phyloP scores from a whole-genome alignment of 2,888 invertebrate genomes.

The Amphipoea lucens region DNA sequence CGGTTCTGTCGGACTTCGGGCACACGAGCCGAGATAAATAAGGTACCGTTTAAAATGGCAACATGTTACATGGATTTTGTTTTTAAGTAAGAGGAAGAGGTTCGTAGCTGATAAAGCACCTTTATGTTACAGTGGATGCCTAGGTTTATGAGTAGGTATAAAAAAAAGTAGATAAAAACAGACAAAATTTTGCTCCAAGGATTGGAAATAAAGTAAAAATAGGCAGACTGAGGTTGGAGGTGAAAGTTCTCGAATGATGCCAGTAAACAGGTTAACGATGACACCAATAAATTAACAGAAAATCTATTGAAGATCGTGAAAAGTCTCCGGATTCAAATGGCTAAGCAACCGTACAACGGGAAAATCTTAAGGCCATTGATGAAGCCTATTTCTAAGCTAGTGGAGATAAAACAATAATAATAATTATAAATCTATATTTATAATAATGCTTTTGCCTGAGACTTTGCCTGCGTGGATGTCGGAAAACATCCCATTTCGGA shows the following conservation, averaged over 20 bases:
- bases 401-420: neutral
- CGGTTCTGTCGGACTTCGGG: conserved; percentile 61
- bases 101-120: neutral
- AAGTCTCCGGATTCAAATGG: neutral
- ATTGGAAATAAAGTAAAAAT: neutral
- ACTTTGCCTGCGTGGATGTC: too few relatives aligned
- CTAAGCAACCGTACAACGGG: too few relatives aligned
- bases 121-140: neutral
- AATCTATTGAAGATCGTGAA: neutral
- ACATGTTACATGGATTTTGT: neutral
- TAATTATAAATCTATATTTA: neutral
- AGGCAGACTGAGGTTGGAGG: too few relatives aligned
- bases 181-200: neutral
- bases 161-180: neutral
- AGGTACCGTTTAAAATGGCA: conserved; percentile 23
- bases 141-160: neutral
- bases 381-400: neutral
- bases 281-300: neutral
- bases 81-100: neutral
- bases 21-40: conserved; percentile 59
- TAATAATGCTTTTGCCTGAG: too few relatives aligned
- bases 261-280: neutral
- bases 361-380: neutral
- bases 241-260: neutral
- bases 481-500: too few relatives aligned